Percentiles rank a stretch among this genome's conserved stretches.
These are phyloP conservation scores for Alces alces DNA, from an alignment of 2,113 vertebrate species.

Conservation along the genomic window DNA sequence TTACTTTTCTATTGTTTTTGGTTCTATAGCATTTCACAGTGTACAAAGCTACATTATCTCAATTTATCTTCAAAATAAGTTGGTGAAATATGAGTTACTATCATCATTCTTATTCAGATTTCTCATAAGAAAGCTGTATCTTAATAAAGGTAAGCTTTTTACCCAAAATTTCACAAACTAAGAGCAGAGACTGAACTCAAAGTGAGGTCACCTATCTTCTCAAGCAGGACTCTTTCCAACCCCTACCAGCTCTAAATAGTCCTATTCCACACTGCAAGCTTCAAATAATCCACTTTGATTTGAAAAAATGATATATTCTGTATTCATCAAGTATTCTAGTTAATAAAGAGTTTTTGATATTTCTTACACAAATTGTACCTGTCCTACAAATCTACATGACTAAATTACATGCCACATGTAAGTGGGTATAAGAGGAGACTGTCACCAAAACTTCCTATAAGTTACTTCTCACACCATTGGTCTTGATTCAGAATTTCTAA, in stretches of 20 bases:
- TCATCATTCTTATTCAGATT: background rate
- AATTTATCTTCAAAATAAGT: slow-evolving; percentile 24
- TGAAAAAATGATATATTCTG: background rate
- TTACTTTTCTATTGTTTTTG: background rate
- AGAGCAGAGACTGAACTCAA: slow-evolving; percentile 28
- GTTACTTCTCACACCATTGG: background rate
- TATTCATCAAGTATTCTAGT: background rate
- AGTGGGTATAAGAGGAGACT: background rate
- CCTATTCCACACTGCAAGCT: background rate
- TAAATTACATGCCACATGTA: background rate
- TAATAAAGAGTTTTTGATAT: background rate
- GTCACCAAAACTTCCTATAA: background rate
- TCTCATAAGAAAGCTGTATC: background rate
- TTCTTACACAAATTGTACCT: background rate
- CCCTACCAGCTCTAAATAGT: background rate
- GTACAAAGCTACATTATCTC: background rate
- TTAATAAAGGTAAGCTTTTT: background rate
- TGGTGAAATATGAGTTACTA: slow-evolving; percentile 10
- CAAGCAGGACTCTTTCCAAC: background rate
- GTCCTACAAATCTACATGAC: background rate
- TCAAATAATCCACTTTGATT: slow-evolving; percentile 27
- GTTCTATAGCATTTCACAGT: background rate
- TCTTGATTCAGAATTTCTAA: slow-evolving; percentile 22
- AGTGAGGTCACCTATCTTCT: background rate
- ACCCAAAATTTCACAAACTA: slow-evolving; percentile 1